These are phyloP conservation scores for Pygoscelis antarcticus DNA, from an alignment of 2,113 vertebrate genomes.

Conservation along the genomic window DNA sequence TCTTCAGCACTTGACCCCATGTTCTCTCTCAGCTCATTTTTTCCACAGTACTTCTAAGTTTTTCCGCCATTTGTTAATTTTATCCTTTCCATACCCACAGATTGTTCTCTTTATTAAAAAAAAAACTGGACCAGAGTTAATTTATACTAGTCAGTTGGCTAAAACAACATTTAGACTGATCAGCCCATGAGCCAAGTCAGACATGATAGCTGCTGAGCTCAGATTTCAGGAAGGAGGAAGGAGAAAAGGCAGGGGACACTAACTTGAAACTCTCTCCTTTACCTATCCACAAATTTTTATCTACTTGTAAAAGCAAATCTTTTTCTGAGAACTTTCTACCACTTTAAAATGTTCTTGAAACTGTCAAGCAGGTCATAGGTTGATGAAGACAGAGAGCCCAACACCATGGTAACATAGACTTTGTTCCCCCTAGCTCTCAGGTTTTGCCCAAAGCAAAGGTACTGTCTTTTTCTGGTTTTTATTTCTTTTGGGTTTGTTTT, in stretches of 20 bases:
- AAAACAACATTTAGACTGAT: background rate
- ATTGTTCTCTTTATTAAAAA: background rate
- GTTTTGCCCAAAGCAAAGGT: background rate
- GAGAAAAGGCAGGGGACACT: background rate
- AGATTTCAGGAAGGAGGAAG: background rate
- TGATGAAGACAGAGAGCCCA: background rate
- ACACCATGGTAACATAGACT: background rate
- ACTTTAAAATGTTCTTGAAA: background rate
- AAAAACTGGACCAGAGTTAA: background rate
- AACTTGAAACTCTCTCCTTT: background rate
- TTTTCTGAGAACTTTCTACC: background rate
- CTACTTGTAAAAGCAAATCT: background rate
- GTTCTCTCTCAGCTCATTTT: background rate
- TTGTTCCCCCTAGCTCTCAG: background rate
- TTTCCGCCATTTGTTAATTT: background rate
- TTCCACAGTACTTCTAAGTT: background rate
- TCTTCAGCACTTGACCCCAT: background rate
- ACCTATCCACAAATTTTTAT: background rate
- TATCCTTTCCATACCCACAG: background rate
- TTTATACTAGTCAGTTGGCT: background rate
- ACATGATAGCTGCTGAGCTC: background rate
- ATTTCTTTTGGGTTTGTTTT: background rate
- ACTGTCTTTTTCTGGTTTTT: background rate
- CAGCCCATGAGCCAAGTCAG: background rate
- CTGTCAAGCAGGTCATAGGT: background rate